Conservation (phyloP, 2,113 vertebrate species). For the Myotis brandtii region DNA sequence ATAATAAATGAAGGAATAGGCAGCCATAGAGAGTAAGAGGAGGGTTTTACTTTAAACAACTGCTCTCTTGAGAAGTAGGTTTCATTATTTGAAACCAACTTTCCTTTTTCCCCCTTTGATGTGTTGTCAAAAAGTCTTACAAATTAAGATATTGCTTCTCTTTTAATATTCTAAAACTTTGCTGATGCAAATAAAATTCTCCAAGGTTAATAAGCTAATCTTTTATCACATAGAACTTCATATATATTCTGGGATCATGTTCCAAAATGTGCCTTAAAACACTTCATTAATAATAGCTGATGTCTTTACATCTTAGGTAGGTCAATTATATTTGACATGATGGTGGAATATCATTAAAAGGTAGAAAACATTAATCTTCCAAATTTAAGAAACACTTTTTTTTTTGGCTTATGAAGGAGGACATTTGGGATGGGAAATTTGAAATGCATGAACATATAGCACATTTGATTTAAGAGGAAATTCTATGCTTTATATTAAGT, state of each 20-base stretch:
- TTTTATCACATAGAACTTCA: slow-evolving; percentile 46
- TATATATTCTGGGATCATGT: slow-evolving; percentile 41
- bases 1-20: neutral
- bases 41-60: neutral
- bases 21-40: neutral
- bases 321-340: slow-evolving; percentile 63
- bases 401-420: neutral
- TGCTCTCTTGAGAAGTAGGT: neutral
- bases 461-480: slow-evolving; percentile 41
- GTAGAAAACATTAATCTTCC: slow-evolving; percentile 54
- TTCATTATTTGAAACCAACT: slow-evolving; percentile 40
- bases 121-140: slow-evolving; percentile 2
- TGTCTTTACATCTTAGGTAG: slow-evolving; percentile 74
- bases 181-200: slow-evolving; percentile 49
- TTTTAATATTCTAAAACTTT: slow-evolving; percentile 40
- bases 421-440: neutral
- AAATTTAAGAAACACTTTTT: neutral
- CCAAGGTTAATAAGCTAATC: slow-evolving; percentile 12
- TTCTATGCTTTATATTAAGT: slow-evolving; percentile 7
- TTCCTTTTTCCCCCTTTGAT: neutral
- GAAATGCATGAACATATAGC: neutral
- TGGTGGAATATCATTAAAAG: slow-evolving; percentile 63
- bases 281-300: slow-evolving; percentile 72
- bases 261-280: slow-evolving; percentile 72
- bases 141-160: neutral